Evolutionary conservation across 2,113 vertebrate genomes (phyloP), one percentile per base, ranked within the genome.

Genomic region (Poeciliopsis occidentalis): DNA sequence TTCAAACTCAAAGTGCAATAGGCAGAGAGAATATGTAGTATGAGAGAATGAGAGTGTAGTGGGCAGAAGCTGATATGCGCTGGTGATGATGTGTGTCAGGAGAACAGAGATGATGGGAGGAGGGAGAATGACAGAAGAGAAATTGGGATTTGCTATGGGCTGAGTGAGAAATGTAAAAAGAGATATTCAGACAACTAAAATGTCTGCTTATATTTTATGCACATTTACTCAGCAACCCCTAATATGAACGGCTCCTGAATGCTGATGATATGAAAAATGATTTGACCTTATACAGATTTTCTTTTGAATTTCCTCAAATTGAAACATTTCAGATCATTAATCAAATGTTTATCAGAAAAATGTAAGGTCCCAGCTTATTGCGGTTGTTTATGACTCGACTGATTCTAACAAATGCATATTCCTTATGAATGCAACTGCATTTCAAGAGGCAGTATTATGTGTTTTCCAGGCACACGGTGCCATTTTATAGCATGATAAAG

Each of bases 111-210:
- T 69, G 44, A 81, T 79, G 85, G 90, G 84, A 62, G 84, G 79
- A 79, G 63, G 71, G 34, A 61, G 78, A 6, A 63, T 34, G 75
- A 65, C 71, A 70, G 54, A 71, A 54, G 63, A 83, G 73, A 83
- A 81, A 89, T 87, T 82, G 29, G 75, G 67, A 88, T 88, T 84
- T 87, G 80, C 79, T 85, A 75, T 70, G 67, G 70, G 68, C 81
- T 83, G 67, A 78, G 75, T 77, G 41, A 77, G 61, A 82, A 85
- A 85, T 75, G 19, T 8, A 54, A 24, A 54, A 54, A 72, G 73
- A 79, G 64, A 79, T 80, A 86, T 64, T 66, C 81, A 44, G 64
- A 70, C 69, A 24, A 2, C 47, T 24, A 2, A 22, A 54, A 54
- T 7, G 13, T 66, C 69, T 78, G 67, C 79, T 78, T 37, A 81